phyloP scores from a whole-genome alignment of 92 coral and sea anemone species.

The Zoanthus sociatus region DNA sequence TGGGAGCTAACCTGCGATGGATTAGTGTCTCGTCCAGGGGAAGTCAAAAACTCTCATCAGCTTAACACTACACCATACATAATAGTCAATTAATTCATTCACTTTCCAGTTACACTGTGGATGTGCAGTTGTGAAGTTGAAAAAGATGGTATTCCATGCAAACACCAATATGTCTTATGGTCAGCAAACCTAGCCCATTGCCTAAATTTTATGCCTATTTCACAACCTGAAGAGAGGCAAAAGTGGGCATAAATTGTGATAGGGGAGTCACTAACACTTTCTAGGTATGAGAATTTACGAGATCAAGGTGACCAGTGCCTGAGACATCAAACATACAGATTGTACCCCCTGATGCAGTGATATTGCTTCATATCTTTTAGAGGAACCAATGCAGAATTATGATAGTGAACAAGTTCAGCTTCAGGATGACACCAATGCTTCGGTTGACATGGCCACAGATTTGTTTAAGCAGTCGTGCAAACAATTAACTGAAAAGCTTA shows the following conservation, averaged over 20 bases:
- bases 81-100: not conserved
- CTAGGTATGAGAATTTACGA: conserved; percentile 53
- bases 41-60: too few relatives aligned
- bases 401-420: conserved; percentile 16
- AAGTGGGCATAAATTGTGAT: conserved; percentile 69
- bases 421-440: conserved; percentile 19
- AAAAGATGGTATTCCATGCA: conserved; percentile 66
- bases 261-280: conserved; percentile 64
- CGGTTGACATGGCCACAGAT: too few relatives aligned
- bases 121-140: conserved; percentile 69
- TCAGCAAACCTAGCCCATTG: conserved; percentile 65
- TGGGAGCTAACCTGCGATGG: too few relatives aligned
- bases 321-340: conserved; percentile 13
- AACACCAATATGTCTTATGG: conserved; percentile 72
- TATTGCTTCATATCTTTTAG: conserved; percentile 4
- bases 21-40: too few relatives aligned
- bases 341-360: conserved; percentile 19
- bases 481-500: conserved; percentile 63
- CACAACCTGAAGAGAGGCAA: conserved; percentile 60
- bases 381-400: conserved; percentile 16
- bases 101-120: conserved; percentile 64
- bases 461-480: conserved; percentile 58
- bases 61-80: too few relatives aligned
- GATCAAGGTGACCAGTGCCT: conserved; percentile 41
- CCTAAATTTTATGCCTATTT: conserved; percentile 67